phyloP scores from a whole-genome alignment of 1,140 invertebrate genomes.

The Drosophila triauraria region DNA sequence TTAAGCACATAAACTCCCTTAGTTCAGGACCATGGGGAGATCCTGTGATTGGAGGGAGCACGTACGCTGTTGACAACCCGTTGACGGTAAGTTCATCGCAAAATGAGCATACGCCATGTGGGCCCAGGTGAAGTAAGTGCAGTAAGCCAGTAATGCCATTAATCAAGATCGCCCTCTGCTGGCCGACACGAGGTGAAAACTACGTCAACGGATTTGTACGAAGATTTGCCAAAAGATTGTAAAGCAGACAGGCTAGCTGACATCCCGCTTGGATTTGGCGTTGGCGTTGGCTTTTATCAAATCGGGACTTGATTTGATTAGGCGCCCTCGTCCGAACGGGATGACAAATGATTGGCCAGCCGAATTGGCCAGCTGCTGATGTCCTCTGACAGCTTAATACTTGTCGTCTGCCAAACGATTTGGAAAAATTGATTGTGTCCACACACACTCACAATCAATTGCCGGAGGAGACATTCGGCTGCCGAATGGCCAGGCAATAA shows the following conservation, averaged over 20 bases:
- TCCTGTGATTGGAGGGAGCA: conserved; percentile 3
- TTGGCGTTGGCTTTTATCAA: conserved; percentile 40
- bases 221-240: conserved; percentile 39
- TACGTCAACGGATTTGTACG: conserved; percentile 53
- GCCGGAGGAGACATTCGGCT: conserved; percentile 28
- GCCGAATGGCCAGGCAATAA: conserved; percentile 52
- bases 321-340: background rate
- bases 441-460: conserved; percentile 56
- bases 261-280: conserved; percentile 13
- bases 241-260: conserved; percentile 21
- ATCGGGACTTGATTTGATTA: conserved; percentile 62
- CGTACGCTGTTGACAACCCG: conserved; percentile 55
- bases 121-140: conserved; percentile 30
- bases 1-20: too few relatives aligned
- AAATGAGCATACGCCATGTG: conserved; percentile 63
- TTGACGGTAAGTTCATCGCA: conserved; percentile 37
- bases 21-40: background rate
- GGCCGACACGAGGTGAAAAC: conserved; percentile 11
- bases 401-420: conserved; percentile 57
- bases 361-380: conserved; percentile 31
- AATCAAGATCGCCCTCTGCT: conserved; percentile 52
- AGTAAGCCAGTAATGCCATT: conserved; percentile 48
- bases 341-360: conserved; percentile 48
- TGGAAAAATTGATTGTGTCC: conserved; percentile 71
- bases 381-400: conserved; percentile 60